Percentiles rank a stretch among this genome's conserved stretches.
Conservation (phyloP, 2,113 vertebrate genomes). For the Salvator merianae region DNA sequence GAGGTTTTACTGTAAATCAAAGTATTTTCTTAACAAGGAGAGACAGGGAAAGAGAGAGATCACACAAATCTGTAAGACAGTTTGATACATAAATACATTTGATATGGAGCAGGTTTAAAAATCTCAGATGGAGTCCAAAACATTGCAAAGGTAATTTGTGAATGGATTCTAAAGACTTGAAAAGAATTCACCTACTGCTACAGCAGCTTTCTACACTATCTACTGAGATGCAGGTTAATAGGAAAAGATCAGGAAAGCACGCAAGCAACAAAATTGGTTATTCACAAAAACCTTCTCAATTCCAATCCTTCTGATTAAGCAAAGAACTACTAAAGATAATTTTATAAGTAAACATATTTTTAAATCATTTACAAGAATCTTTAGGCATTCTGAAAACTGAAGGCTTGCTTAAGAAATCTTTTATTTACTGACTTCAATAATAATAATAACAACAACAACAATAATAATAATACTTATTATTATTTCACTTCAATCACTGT, state of each 20-base stretch:
- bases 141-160: no score
- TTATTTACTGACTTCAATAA: conserved; percentile 10
- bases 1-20: neutral
- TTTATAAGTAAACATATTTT: neutral
- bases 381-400: neutral
- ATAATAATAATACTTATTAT: no score
- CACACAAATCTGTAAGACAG: conserved; percentile 6
- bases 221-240: neutral
- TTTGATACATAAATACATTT: neutral
- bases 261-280: neutral
- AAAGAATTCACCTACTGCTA: neutral
- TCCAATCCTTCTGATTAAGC: neutral
- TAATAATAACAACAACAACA: neutral
- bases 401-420: neutral
- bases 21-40: neutral
- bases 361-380: neutral
- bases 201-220: neutral
- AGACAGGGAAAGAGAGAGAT: neutral
- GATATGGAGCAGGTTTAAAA: conserved; percentile 33
- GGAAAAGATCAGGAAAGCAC: neutral
- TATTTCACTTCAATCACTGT: neutral
- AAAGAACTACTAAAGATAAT: neutral
- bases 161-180: neutral
- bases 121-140: neutral
- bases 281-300: neutral